Evolutionary conservation across 2,797 vertebrate genomes (phyloP).

Genomic region (Enteromius viviparus): DNA sequence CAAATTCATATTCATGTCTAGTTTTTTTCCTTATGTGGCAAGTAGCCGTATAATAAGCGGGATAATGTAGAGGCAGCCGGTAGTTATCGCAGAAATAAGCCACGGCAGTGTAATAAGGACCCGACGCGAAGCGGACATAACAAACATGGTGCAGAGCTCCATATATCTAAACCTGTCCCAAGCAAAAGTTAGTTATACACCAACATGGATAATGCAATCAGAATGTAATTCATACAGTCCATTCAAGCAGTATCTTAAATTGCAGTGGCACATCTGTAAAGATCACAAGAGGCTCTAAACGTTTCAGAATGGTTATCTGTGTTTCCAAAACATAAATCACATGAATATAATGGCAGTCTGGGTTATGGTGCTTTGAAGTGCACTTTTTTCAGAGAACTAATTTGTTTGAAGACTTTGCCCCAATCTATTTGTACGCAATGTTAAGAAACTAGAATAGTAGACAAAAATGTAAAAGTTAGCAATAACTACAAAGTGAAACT

Average conservation of each 20-base stretch:
- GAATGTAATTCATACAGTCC: not conserved
- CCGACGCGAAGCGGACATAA: too few relatives aligned
- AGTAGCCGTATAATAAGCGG: too few relatives aligned
- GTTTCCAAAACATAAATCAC: constrained; percentile 37
- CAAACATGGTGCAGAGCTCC: not conserved
- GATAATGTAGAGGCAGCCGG: too few relatives aligned
- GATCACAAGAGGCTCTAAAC: constrained; percentile 5
- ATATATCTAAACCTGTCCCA: not conserved
- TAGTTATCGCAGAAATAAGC: too few relatives aligned
- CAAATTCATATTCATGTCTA: too few relatives aligned
- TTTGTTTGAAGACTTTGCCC: constrained; percentile 3
- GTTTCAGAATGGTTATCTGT: not conserved
- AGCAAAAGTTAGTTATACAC: not conserved
- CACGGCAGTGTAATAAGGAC: too few relatives aligned
- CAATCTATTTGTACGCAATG: constrained; percentile 5
- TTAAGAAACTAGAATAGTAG: not conserved
- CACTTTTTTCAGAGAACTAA: not conserved
- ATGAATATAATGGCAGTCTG: constrained; percentile 4
- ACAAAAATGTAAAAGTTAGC: not conserved
- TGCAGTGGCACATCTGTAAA: not conserved
- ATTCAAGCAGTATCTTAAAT: constrained; percentile 17
- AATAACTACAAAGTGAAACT: constrained; percentile 1
- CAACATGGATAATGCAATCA: not conserved
- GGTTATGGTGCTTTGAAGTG: not conserved
- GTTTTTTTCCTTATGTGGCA: too few relatives aligned